These are phyloP conservation scores for Dendrolimus kikuchii DNA, from an alignment of 1,140 invertebrate genomes.

Conservation along the genomic window DNA sequence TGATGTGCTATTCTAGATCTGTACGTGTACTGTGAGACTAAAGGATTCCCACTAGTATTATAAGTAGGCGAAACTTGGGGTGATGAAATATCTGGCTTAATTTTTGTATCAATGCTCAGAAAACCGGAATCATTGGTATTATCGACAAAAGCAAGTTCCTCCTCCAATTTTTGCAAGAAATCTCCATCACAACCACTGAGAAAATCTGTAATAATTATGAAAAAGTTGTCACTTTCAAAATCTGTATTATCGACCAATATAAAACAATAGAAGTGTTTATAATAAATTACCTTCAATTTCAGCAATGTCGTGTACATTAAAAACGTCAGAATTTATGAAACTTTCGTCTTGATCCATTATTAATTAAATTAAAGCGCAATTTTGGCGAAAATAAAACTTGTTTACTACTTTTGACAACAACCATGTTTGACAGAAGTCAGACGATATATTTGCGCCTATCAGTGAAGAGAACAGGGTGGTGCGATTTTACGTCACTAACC, in stretches of 20 bases:
- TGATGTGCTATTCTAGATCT: conserved; percentile 23
- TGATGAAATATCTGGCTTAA: conserved; percentile 24
- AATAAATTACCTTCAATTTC: conserved; percentile 55
- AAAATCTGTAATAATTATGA: conserved; percentile 37
- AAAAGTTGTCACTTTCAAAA: conserved; percentile 15
- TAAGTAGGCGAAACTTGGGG: conserved; percentile 41
- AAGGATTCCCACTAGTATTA: conserved; percentile 43
- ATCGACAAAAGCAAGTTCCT: conserved; percentile 46
- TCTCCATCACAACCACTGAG: conserved; percentile 58
- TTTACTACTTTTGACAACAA: conserved; percentile 46
- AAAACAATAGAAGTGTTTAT: conserved; percentile 6
- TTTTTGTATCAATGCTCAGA: conserved; percentile 42
- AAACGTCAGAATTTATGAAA: conserved; percentile 54
- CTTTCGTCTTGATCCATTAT: conserved; percentile 49
- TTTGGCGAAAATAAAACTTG: conserved; percentile 27
- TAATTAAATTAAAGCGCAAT: conserved; percentile 8
- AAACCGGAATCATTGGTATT: conserved; percentile 28
- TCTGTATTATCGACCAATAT: conserved; percentile 10
- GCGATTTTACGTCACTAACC: conserved; percentile 56
- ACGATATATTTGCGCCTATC: conserved; percentile 42
- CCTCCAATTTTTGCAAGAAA: conserved; percentile 62
- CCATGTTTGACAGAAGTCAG: conserved; percentile 46
- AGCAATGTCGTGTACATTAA: conserved; percentile 55
- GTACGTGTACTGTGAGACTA: conserved; percentile 53
- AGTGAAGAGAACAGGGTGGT: conserved; percentile 33